These are phyloP conservation scores for Octomys mimax DNA, from an alignment of 2,797 vertebrate species.

Conservation along the genomic window DNA sequence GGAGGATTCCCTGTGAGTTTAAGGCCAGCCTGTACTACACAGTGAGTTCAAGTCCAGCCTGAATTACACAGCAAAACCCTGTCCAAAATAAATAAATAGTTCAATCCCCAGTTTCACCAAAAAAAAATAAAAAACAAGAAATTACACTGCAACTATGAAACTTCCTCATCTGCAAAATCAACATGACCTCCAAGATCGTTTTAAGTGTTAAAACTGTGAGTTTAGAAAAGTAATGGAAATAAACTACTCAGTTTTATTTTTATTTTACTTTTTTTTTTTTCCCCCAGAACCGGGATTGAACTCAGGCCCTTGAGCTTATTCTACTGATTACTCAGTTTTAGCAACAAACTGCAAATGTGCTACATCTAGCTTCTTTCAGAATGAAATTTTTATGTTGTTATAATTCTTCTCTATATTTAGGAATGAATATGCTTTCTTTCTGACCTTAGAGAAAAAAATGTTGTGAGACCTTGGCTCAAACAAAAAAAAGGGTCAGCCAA, in stretches of 20 bases:
- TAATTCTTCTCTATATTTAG: slow-evolving; percentile 47
- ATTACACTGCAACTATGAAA: neutral
- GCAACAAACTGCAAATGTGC: slow-evolving; percentile 44
- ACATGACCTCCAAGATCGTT: neutral
- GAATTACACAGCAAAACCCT: neutral
- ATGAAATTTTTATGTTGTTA: slow-evolving; percentile 13
- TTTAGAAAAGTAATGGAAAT: neutral
- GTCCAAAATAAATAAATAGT: neutral
- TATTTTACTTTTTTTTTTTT: too few relatives aligned
- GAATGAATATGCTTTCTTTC: slow-evolving; percentile 43
- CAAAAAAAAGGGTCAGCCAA: too few relatives aligned
- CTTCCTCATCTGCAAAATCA: slow-evolving; percentile 50
- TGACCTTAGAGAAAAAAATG: neutral
- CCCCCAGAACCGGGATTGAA: too few relatives aligned
- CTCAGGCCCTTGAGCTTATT: too few relatives aligned
- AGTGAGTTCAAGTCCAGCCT: neutral
- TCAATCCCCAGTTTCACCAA: too few relatives aligned
- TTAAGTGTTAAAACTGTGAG: neutral
- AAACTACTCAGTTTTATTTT: neutral
- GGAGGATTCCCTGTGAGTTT: neutral
- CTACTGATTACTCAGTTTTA: slow-evolving; percentile 5
- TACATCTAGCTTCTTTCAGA: slow-evolving; percentile 16
- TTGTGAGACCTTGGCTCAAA: too few relatives aligned
- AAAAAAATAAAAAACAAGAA: neutral
- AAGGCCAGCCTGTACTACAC: neutral